Percentiles rank a stretch among this genome's conserved stretches.
phyloP scores from a whole-genome alignment of 2,888 invertebrate species.

The Kryphioiulus occultus region DNA sequence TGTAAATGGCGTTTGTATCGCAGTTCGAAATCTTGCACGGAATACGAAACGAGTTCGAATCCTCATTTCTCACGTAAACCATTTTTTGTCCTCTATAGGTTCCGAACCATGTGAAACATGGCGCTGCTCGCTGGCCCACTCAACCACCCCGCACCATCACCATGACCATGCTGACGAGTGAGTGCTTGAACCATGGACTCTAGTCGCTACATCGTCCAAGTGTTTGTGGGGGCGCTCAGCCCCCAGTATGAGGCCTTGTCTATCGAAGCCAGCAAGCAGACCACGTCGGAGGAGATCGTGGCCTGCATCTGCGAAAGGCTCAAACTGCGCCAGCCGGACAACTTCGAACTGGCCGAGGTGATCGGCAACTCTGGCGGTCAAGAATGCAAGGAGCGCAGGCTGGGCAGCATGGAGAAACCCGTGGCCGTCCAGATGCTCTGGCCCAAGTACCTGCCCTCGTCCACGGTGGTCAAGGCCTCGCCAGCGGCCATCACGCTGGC shows the following conservation, averaged over 20 bases:
- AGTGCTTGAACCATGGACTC: conserved; percentile 53
- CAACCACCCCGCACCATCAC: not conserved
- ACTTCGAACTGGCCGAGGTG: conserved; percentile 86
- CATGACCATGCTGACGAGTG: not conserved
- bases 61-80: too few relatives aligned
- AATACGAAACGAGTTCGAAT: not conserved
- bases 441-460: conserved; percentile 60
- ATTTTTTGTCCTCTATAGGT: not conserved
- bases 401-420: conserved; percentile 72
- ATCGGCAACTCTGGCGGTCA: conserved; percentile 85
- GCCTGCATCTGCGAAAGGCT: conserved; percentile 83
- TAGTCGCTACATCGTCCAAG: conserved; percentile 76
- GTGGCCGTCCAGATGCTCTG: conserved; percentile 65
- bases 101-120: not conserved
- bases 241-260: conserved; percentile 88
- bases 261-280: conserved; percentile 90
- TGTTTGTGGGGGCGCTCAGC: conserved; percentile 87
- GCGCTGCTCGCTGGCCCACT: not conserved
- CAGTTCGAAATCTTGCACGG: not conserved
- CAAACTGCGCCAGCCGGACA: conserved; percentile 67
- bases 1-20: not conserved
- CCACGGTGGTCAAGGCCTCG: conserved; percentile 47
- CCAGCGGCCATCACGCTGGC: not conserved
- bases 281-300: conserved; percentile 90
- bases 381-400: conserved; percentile 89